Evolutionary conservation across 2,888 invertebrate genomes (phyloP).

Genomic region (Branchinecta sandiegonensis): DNA sequence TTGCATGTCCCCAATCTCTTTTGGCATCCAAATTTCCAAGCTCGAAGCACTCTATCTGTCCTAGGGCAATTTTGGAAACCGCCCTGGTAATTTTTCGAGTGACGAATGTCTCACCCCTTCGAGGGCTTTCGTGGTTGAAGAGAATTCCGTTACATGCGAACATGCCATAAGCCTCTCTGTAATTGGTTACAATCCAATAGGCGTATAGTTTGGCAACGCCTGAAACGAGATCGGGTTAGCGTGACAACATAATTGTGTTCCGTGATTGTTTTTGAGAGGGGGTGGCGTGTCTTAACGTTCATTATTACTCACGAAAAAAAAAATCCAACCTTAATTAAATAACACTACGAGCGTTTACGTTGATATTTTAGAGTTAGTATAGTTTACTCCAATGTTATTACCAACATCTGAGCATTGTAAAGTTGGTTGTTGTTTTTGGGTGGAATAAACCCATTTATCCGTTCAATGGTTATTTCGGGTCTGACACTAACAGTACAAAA

Average conservation of each 20-base stretch:
- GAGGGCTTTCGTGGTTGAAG: constrained; percentile 91
- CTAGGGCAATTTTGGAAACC: constrained; percentile 87
- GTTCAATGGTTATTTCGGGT: too few relatives aligned
- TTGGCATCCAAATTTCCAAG: constrained; percentile 88
- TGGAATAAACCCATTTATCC: too few relatives aligned
- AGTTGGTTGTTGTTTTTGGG: too few relatives aligned
- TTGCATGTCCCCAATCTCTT: constrained; percentile 96
- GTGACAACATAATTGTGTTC: not conserved
- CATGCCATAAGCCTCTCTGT: constrained; percentile 86
- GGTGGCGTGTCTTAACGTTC: too few relatives aligned
- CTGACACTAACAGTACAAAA: too few relatives aligned
- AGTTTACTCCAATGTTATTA: too few relatives aligned
- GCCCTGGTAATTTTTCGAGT: constrained; percentile 94
- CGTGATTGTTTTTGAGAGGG: too few relatives aligned
- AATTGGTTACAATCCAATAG: constrained; percentile 91
- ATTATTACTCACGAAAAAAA: too few relatives aligned
- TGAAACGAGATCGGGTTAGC: constrained; percentile 33
- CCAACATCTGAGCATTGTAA: too few relatives aligned
- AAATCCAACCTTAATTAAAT: too few relatives aligned
- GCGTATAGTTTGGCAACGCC: constrained; percentile 91
- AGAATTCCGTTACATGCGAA: constrained; percentile 90
- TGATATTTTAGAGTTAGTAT: too few relatives aligned
- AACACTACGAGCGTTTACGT: too few relatives aligned
- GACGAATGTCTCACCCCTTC: constrained; percentile 94
- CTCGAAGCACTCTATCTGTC: constrained; percentile 67